These are phyloP conservation scores for Raphicerus campestris DNA, from an alignment of 2,113 vertebrate genomes.

Conservation along the genomic window DNA sequence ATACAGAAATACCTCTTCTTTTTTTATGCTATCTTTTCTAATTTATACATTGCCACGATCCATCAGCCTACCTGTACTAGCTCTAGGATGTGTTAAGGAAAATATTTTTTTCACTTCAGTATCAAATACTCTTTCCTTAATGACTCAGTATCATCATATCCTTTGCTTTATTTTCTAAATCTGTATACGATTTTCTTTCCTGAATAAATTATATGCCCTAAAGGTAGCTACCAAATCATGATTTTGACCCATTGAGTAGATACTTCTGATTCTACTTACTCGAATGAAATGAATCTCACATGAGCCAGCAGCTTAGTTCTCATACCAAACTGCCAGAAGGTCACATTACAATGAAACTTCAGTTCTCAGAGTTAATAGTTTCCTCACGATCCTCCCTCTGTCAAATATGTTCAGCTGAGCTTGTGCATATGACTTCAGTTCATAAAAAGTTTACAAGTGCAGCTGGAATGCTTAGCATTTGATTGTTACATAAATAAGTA, in stretches of 20 bases:
- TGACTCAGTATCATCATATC: neutral
- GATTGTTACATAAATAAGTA: slow-evolving; percentile 70
- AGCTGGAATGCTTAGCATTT: slow-evolving; percentile 69
- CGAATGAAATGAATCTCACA: neutral
- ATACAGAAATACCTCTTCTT: neutral
- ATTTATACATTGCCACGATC: neutral
- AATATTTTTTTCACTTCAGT: neutral
- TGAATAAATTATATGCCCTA: neutral
- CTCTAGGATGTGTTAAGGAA: neutral
- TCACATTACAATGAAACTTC: neutral
- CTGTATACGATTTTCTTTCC: neutral
- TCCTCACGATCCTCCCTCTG: slow-evolving; percentile 52
- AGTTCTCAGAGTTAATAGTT: slow-evolving; percentile 49
- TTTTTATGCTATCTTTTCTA: neutral
- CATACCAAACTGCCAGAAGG: neutral
- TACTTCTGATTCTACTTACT: neutral
- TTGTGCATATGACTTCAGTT: slow-evolving; percentile 66
- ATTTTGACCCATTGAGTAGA: neutral
- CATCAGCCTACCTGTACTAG: neutral
- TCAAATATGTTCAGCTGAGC: slow-evolving; percentile 47
- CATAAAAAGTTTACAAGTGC: slow-evolving; percentile 69
- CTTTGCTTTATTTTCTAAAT: neutral
- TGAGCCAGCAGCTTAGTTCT: neutral
- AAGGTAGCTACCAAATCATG: neutral
- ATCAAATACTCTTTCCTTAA: neutral